Evolutionary conservation across 2,797 vertebrate genomes (phyloP).

Genomic region (Poecilia picta): DNA sequence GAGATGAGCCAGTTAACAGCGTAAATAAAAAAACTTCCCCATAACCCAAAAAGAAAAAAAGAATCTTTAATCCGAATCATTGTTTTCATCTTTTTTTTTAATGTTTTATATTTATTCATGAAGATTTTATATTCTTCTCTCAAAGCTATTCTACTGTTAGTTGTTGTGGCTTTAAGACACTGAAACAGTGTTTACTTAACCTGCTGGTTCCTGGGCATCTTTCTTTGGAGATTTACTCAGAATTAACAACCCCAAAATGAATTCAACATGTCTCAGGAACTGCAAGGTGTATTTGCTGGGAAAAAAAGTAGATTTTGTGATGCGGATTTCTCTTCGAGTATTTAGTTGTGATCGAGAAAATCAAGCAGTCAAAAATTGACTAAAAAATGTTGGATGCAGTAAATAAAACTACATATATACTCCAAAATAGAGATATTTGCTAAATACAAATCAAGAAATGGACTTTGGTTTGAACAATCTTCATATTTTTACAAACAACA

Average conservation of each 20-base stretch:
- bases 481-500: not conserved
- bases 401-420: not conserved
- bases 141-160: not conserved
- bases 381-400: not conserved
- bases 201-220: too few relatives aligned
- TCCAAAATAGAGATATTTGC: not conserved
- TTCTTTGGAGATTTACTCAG: too few relatives aligned
- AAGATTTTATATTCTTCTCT: not conserved
- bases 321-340: too few relatives aligned
- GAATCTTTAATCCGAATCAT: not conserved
- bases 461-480: not conserved
- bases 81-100: not conserved
- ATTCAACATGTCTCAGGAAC: too few relatives aligned
- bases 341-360: too few relatives aligned
- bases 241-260: too few relatives aligned
- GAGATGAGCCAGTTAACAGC: not conserved
- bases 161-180: not conserved
- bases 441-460: constrained; percentile 11
- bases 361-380: not conserved
- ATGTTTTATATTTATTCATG: not conserved
- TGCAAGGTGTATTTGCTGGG: too few relatives aligned
- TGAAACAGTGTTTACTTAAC: not conserved
- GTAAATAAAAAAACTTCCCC: not conserved
- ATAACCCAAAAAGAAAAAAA: too few relatives aligned
- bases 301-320: too few relatives aligned